Conservation (phyloP, 1,140 invertebrate genomes). For the Coptotermes formosanus region DNA sequence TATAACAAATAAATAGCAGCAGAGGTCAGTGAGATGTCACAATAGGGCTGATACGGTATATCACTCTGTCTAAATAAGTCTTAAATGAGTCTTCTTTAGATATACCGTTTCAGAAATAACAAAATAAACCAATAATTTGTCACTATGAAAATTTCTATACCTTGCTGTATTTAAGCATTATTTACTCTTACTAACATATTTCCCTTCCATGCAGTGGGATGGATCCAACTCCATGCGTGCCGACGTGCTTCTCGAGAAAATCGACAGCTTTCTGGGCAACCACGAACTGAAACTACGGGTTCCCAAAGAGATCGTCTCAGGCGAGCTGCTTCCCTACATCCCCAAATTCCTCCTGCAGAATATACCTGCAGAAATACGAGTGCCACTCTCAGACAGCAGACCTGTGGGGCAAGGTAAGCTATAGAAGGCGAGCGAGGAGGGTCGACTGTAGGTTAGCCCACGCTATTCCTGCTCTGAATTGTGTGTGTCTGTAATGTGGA, state of each 20-base stretch:
- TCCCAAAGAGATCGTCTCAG: conserved; percentile 56
- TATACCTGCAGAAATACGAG: conserved; percentile 62
- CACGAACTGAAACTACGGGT: conserved; percentile 63
- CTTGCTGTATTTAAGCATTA: no score
- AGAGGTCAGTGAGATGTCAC: no score
- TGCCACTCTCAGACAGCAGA: conserved; percentile 62
- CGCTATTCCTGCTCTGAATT: neutral
- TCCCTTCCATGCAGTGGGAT: neutral
- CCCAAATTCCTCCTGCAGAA: conserved; percentile 65
- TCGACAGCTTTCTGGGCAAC: conserved; percentile 62
- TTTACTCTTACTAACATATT: no score
- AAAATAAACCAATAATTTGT: no score
- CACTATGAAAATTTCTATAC: no score
- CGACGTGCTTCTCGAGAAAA: conserved; percentile 54
- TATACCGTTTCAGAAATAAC: no score
- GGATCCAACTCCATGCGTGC: neutral
- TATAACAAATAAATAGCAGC: no score
- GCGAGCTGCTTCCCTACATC: conserved; percentile 49
- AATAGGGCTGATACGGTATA: no score
- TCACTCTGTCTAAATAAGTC: no score
- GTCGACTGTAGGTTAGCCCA: neutral
- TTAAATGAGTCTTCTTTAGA: no score
- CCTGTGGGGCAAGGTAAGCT: conserved; percentile 57
- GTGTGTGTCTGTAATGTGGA: no score
- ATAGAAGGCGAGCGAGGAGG: neutral